Conservation (phyloP, 2,113 vertebrate species). For the Pogonocichla stellata region DNA sequence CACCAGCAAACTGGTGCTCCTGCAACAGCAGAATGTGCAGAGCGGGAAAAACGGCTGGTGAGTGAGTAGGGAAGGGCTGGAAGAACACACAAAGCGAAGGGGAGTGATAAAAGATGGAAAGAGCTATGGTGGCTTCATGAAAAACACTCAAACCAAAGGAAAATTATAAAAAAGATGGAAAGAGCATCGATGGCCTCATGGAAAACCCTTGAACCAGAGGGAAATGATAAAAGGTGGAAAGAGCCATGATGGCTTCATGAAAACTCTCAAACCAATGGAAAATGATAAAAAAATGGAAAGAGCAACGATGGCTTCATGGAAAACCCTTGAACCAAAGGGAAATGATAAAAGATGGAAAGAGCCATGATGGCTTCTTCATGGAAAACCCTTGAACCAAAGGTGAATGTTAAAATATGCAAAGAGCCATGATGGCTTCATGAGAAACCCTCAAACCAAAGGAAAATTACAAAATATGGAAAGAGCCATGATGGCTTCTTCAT, state of each 20-base stretch:
- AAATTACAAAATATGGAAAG: neutral
- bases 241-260: neutral
- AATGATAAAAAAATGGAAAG: neutral
- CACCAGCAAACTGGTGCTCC: accelerated
- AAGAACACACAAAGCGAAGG: neutral
- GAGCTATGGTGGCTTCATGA: neutral
- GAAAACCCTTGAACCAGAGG: neutral
- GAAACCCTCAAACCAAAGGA: neutral
- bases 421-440: too few species aligned
- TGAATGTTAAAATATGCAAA: neutral
- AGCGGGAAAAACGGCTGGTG: neutral
- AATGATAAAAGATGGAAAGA: neutral
- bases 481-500: too few species aligned
- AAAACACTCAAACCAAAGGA: neutral
- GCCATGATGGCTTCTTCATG: too few species aligned
- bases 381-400: neutral
- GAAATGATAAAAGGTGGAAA: neutral
- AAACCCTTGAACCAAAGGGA: neutral
- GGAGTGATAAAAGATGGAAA: neutral
- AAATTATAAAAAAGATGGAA: neutral
- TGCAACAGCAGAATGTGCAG: neutral
- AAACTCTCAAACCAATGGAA: neutral
- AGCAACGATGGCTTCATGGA: neutral
- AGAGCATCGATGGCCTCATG: neutral
- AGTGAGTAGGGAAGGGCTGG: neutral